Evolutionary conservation across 2,113 vertebrate species (phyloP), one percentile per base, ranked within the genome.

Genomic region (Channa argus): DNA sequence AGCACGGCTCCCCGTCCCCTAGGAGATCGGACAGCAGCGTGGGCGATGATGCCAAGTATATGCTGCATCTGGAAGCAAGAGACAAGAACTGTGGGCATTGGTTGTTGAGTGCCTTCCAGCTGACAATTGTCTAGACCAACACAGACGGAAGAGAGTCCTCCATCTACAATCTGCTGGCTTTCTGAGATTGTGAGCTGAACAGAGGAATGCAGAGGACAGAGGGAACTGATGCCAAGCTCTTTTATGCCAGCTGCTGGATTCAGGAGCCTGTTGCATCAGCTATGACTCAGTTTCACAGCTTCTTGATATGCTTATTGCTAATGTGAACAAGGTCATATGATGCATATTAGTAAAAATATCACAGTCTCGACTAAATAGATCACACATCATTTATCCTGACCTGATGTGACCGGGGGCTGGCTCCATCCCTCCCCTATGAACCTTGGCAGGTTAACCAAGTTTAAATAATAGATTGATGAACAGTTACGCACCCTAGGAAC

Each of bases 151-250:
- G 62, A 88, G 62, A 83, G 84, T 50, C 69, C 86, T 86, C 66
- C 81, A 83, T 86, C 76, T 86, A 76, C 83, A 88, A 87, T 87
- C 86, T 91, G 80, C 82, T 78, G 77, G 66, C 63, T 87, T 77
- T 70, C 71, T 70, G 68, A 82, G 73, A 80, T 86, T 89, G 76
- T 79, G 84, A 68, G 73, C 43, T 12, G 62, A 86, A 81, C 58
- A 83, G 75, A 85, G 83, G 81, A 82, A 71, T 60, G 68, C 63
- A 66, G 67, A 80, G 77, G 51, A 86, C 24, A 68, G 50, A 54
- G 49, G 9, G 39, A n/a, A 59, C 45, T 3, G 15, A 59, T 56
- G 83, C 77, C 84, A 86, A 69, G 62, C 69, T 66, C 14, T 62
- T 47, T 46, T 13, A 59, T 71, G 78, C 82, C 74, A 84, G 78